These are phyloP conservation scores for Azemiops feae DNA, from an alignment of 2,113 vertebrate species.

Conservation along the genomic window DNA sequence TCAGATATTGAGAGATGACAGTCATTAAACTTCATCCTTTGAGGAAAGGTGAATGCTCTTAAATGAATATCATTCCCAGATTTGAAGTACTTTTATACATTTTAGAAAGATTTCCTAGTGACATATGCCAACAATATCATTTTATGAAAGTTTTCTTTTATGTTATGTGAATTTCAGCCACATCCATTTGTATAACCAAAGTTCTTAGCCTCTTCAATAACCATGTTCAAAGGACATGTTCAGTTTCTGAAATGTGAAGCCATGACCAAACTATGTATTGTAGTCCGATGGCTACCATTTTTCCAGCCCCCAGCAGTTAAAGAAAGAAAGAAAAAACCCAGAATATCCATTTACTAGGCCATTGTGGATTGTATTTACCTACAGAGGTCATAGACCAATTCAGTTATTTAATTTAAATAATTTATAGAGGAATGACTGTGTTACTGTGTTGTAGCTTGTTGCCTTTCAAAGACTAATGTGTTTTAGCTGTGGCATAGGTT, in stretches of 20 bases:
- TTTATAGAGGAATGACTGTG: neutral
- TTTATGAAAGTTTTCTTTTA: neutral
- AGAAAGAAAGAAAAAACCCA: neutral
- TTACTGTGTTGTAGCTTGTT: neutral
- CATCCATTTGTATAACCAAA: neutral
- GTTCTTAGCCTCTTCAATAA: neutral
- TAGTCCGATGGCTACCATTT: neutral
- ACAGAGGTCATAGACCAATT: neutral
- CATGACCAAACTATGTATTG: neutral
- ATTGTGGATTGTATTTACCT: neutral
- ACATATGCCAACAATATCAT: neutral
- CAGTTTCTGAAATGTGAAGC: neutral
- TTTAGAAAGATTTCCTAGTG: neutral
- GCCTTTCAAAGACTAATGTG: neutral
- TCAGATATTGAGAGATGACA: no score
- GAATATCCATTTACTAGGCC: neutral
- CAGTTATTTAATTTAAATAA: neutral
- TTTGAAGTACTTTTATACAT: neutral
- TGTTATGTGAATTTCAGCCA: neutral
- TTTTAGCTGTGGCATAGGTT: neutral
- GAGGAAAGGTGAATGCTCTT: no score
- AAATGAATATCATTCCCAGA: neutral
- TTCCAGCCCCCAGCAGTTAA: neutral
- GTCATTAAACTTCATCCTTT: no score
- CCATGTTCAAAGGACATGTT: neutral